Percentiles rank a stretch among this genome's conserved stretches.
Conservation (phyloP, 2,797 vertebrate species). For the Rousettus madagascariensis region DNA sequence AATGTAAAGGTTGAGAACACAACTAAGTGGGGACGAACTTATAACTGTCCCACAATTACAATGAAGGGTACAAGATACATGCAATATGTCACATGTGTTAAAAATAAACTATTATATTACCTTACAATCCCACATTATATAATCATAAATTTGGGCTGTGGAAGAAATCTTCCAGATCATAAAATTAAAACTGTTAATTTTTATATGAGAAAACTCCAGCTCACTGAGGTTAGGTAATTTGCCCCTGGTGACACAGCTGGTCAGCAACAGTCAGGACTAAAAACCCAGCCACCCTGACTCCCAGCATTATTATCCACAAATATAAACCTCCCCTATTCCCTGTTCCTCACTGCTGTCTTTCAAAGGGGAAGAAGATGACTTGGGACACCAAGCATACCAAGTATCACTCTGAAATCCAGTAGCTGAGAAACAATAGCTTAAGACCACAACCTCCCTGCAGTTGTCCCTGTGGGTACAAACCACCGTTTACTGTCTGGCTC, state of each 20-base stretch:
- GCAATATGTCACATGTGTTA: background rate
- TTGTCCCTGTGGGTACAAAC: background rate
- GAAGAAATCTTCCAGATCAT: conserved; percentile 40
- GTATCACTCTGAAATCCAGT: conserved; percentile 41
- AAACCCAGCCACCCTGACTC: conserved; percentile 10
- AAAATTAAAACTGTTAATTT: conserved; percentile 17
- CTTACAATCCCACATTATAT: background rate
- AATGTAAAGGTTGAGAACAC: conserved; percentile 29
- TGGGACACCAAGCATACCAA: background rate
- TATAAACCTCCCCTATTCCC: background rate
- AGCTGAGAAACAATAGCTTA: background rate
- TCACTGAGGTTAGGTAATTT: background rate
- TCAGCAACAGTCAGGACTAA: conserved; percentile 29
- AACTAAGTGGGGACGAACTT: background rate
- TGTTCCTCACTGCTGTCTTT: conserved; percentile 22
- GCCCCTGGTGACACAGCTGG: background rate
- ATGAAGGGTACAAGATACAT: background rate
- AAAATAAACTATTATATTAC: conserved; percentile 3
- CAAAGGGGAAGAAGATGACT: background rate
- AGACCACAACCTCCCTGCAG: background rate
- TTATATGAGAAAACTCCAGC: conserved; percentile 39
- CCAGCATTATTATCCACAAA: conserved; percentile 29
- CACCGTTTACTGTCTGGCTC: conserved; percentile 2
- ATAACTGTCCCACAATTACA: conserved; percentile 15
- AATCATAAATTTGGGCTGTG: conserved; percentile 35